phyloP scores from a whole-genome alignment of 1,140 invertebrate species.

The Sarcophaga peregrina region DNA sequence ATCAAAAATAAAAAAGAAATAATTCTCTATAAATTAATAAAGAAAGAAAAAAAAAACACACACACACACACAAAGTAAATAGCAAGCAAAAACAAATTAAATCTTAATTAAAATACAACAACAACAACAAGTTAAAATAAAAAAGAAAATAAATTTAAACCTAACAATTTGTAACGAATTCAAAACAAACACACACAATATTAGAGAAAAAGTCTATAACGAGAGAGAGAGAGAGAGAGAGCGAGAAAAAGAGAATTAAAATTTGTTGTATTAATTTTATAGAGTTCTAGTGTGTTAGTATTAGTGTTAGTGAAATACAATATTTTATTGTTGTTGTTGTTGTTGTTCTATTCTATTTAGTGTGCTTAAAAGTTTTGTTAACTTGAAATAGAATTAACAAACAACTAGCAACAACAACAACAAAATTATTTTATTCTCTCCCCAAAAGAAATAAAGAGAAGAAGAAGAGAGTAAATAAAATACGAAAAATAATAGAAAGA shows the following conservation, averaged over 20 bases:
- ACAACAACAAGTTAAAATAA: slow-evolving; percentile 4
- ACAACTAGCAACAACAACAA: too few relatives aligned
- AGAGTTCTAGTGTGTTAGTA: too few relatives aligned
- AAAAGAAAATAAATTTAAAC: slow-evolving; percentile 8
- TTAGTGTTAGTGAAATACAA: too few relatives aligned
- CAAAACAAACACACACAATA: neutral
- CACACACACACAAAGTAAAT: neutral
- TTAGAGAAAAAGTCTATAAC: slow-evolving; percentile 4
- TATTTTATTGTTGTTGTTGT: too few relatives aligned
- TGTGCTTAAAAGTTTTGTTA: slow-evolving; percentile 1
- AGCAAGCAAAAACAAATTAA: neutral
- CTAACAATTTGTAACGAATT: neutral
- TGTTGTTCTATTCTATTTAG: too few relatives aligned
- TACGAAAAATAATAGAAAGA: neutral
- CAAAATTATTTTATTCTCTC: too few relatives aligned
- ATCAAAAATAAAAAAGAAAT: slow-evolving; percentile 13
- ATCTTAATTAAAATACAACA: neutral
- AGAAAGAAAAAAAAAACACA: slow-evolving; percentile 18
- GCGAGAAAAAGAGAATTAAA: too few relatives aligned
- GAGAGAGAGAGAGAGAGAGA: too few relatives aligned
- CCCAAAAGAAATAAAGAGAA: too few relatives aligned
- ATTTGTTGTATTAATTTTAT: too few relatives aligned
- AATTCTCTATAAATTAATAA: neutral
- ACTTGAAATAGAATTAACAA: neutral
- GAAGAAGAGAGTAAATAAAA: neutral